Percentiles rank a stretch among this genome's conserved stretches.
phyloP scores from a whole-genome alignment of 2,113 vertebrate species.

The Nerophis lumbriciformis region DNA sequence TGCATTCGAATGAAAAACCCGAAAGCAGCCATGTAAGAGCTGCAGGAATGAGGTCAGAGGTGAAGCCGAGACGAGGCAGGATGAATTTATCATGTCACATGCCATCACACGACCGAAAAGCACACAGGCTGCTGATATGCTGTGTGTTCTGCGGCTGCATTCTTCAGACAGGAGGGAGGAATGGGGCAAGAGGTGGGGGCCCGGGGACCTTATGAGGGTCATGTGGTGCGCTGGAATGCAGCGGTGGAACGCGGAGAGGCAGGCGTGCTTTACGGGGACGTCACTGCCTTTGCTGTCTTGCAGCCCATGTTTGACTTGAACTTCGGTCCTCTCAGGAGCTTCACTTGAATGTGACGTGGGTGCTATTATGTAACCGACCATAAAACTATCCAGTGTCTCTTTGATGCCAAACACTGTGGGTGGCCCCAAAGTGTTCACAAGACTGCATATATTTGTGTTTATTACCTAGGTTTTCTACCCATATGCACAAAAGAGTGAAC shows the following conservation, averaged over 20 bases:
- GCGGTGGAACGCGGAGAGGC: slow-evolving; percentile 3
- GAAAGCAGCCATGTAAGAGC: background rate
- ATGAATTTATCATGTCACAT: slow-evolving; percentile 15
- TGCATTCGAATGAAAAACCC: background rate
- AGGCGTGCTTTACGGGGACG: slow-evolving; percentile 40
- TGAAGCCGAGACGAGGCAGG: background rate
- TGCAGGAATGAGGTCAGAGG: slow-evolving; percentile 12
- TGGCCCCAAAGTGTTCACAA: no score
- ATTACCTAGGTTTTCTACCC: no score
- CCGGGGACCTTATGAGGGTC: slow-evolving; percentile 20
- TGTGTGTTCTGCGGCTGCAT: slow-evolving; percentile 1
- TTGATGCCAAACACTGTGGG: background rate
- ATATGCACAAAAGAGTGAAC: no score
- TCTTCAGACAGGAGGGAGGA: slow-evolving; percentile 11
- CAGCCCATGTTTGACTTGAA: slow-evolving; percentile 33
- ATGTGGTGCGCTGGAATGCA: slow-evolving; percentile 52
- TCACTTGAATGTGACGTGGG: background rate
- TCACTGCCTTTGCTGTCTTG: slow-evolving; percentile 32
- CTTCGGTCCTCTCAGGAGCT: background rate
- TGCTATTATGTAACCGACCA: slow-evolving; percentile 20
- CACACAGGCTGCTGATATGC: slow-evolving; percentile 17
- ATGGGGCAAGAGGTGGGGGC: background rate
- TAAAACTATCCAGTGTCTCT: slow-evolving; percentile 2
- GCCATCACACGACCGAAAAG: slow-evolving; percentile 35
- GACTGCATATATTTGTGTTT: no score